phyloP scores from a whole-genome alignment of 53 echinoderm and acorn worm genomes.

The Temnopleurus reevesii region DNA sequence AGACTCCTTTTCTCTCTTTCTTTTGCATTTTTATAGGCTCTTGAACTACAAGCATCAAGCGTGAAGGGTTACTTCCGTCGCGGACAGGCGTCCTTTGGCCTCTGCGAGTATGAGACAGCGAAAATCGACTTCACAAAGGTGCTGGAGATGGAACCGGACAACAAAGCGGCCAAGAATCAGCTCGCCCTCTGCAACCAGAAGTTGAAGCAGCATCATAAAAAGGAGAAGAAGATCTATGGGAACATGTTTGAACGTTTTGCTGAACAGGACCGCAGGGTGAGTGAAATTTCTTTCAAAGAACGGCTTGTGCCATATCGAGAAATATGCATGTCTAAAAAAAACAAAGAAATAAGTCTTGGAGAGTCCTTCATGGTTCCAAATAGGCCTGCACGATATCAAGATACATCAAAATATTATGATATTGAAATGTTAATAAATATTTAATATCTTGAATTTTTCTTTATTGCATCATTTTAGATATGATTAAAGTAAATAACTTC shows the following conservation, averaged over 20 bases:
- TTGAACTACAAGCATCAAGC: conserved; percentile 70
- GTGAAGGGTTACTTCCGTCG: conserved; percentile 84
- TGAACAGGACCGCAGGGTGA: conserved; percentile 78
- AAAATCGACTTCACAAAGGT: conserved; percentile 75
- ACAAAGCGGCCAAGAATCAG: conserved; percentile 96
- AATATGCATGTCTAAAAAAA: no score
- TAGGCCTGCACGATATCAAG: no score
- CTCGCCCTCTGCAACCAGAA: conserved; percentile 74
- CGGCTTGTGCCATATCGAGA: no score
- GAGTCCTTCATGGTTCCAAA: no score
- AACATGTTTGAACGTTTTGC: conserved; percentile 91
- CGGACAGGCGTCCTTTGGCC: conserved; percentile 69
- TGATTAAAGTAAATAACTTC: no score
- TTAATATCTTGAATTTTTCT: no score
- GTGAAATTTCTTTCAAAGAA: no score
- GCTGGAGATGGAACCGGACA: conserved; percentile 77
- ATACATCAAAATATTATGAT: no score
- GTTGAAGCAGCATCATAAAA: conserved; percentile 74
- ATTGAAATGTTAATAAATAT: no score
- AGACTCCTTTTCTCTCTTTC: no score
- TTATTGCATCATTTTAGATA: no score
- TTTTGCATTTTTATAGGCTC: conserved; percentile 69
- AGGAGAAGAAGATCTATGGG: conserved; percentile 82
- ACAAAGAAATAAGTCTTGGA: no score
- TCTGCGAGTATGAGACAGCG: conserved; percentile 67